Base-by-base conservation (phyloP, 1,140 invertebrate genomes). In the Drosophila tsacasi region DNA sequence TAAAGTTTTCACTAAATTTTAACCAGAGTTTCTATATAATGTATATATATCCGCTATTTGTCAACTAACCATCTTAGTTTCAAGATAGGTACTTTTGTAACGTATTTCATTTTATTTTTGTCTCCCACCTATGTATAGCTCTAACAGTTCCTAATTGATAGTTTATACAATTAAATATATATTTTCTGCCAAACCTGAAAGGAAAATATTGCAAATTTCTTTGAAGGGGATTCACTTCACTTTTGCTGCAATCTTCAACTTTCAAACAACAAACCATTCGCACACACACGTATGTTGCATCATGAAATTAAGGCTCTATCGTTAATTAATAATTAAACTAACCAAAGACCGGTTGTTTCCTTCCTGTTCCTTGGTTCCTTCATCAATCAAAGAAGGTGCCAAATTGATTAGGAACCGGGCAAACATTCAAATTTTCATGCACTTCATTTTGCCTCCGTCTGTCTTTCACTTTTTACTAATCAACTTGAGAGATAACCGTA, bases 301-400 rank as follows among this genome's bases (percentile, higher is more conserved):
- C 66, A 79, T 55, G 46, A 10, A 55, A 84, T 83, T 80, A 80
- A 80, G 42, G 49, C 62, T 42, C 44, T 15, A 30, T 52, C 76
- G 83, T 65, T 79, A 87, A 85, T 83, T 73, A 68, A 46, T 39
- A 47, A 59, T 47, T 42, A 32, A 61, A 19, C 54, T 13, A 39
- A 65, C 17, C 37, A 47, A 25, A 65, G 47, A 87, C 68, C 64
- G 64, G 77, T 68, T 62, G 21, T 7, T 15, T 13, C 50, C 17
- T 74, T 73, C 46, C 67, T 68, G 64, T 32, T 68, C n/a, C 63
- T 37, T 47, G 13, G 5, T 10, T 27, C 25, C 55, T 39, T 40
- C 32, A 61, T 40, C 74, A 69, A 84, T 74, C 73, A 57, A 81
- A 68, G 83, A 79, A 87, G 80, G 83, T 87, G 83, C 47, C 67